Conservation (phyloP, 2,797 vertebrate genomes). For the Xiphorhynchus erythropygius region DNA sequence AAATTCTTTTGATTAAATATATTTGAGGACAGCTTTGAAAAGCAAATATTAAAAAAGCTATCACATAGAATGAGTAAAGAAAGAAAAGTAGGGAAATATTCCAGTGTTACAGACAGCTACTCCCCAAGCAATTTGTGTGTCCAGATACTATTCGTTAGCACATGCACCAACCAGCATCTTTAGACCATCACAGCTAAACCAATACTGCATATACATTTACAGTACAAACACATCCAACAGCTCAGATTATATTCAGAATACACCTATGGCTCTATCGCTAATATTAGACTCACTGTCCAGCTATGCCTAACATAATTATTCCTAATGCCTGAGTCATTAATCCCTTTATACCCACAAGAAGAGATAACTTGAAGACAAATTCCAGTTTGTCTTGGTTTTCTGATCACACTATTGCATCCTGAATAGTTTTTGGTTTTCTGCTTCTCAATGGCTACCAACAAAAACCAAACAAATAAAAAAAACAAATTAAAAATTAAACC, state of each 20-base stretch:
- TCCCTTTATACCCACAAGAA: conserved; percentile 8
- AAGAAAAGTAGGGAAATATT: neutral
- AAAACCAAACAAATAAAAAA: neutral
- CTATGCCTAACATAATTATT: conserved; percentile 25
- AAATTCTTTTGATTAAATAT: neutral
- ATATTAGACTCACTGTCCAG: neutral
- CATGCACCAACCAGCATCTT: neutral
- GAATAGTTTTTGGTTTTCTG: neutral
- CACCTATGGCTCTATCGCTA: neutral
- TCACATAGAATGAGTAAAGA: neutral
- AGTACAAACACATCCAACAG: neutral
- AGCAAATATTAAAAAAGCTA: neutral
- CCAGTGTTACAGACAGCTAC: neutral
- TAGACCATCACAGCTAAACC: neutral
- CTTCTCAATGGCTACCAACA: neutral
- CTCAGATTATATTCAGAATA: neutral
- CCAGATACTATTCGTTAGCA: neutral
- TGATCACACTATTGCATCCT: neutral
- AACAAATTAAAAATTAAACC: neutral
- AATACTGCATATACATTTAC: neutral
- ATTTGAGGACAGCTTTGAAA: neutral
- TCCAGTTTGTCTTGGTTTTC: neutral
- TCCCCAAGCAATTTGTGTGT: neutral
- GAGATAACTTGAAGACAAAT: conserved; percentile 17
- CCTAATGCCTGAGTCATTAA: conserved; percentile 31